These are phyloP conservation scores for Sylvicola cinctus DNA, from an alignment of 2,888 invertebrate genomes.

Conservation along the genomic window DNA sequence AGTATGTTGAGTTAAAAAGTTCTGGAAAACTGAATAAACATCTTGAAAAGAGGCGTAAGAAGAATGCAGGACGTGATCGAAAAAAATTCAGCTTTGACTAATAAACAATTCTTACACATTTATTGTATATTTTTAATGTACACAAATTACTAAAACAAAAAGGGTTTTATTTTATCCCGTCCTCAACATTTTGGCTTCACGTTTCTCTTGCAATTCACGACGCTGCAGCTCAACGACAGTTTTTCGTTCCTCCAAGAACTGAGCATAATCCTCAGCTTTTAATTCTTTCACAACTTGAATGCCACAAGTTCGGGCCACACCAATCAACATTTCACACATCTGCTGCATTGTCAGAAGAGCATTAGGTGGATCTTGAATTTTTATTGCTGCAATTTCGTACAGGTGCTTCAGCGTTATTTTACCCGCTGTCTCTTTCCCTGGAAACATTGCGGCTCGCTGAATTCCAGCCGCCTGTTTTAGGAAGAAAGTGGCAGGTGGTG, in stretches of 20 bases:
- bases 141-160: not conserved
- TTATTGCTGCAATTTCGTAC: conserved; percentile 96
- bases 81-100: conserved; percentile 21
- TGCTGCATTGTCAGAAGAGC: conserved; percentile 27
- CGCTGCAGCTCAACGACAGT: conserved; percentile 48
- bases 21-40: conserved; percentile 60
- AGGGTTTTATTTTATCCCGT: conserved; percentile 38
- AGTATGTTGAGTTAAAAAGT: conserved; percentile 62
- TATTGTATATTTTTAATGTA: no score
- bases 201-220: conserved; percentile 55
- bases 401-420: conserved; percentile 85
- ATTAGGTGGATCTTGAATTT: conserved; percentile 60
- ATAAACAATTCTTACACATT: not conserved
- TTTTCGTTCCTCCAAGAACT: conserved; percentile 61
- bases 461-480: conserved; percentile 91
- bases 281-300: conserved; percentile 63
- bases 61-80: conserved; percentile 30
- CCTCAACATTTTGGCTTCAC: conserved; percentile 80
- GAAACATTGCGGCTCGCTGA: conserved; percentile 53
- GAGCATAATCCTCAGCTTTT: conserved; percentile 56
- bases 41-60: conserved; percentile 59
- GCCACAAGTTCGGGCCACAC: conserved; percentile 60
- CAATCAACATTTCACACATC: conserved; percentile 61
- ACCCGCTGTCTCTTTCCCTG: conserved; percentile 59
- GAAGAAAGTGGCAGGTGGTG: conserved; percentile 76